These are phyloP conservation scores for Coracopsis vasa DNA, from an alignment of 2,113 vertebrate species.

Conservation along the genomic window DNA sequence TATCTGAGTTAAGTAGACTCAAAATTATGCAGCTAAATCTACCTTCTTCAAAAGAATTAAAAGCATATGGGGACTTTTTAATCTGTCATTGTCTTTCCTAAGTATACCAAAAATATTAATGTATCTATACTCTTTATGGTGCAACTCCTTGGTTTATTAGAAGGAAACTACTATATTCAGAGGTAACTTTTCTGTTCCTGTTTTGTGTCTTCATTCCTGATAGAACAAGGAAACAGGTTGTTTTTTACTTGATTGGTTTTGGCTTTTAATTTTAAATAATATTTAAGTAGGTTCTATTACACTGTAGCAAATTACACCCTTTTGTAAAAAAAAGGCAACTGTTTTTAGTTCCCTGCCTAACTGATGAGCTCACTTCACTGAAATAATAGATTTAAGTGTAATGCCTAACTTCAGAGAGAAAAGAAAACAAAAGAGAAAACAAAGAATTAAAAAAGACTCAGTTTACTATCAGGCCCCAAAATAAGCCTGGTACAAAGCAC, in stretches of 20 bases:
- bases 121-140: background rate
- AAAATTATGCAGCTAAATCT: slow-evolving; percentile 22
- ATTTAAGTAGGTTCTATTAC: background rate
- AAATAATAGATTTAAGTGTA: background rate
- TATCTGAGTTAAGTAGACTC: background rate
- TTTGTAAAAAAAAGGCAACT: background rate
- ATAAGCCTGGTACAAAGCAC: background rate
- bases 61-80: background rate
- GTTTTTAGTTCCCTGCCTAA: background rate
- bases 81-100: background rate
- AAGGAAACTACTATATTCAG: background rate
- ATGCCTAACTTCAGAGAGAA: background rate
- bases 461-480: background rate
- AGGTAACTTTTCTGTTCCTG: background rate
- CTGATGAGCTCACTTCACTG: background rate
- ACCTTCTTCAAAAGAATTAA: background rate
- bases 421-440: background rate
- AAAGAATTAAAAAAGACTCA: background rate
- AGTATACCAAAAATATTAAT: background rate
- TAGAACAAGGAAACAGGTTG: background rate
- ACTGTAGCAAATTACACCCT: background rate
- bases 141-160: background rate
- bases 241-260: background rate
- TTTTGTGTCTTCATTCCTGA: background rate
- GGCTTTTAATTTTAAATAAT: background rate